Conservation (phyloP, 1,140 invertebrate genomes). For the Scaptodrosophila lebanonensis region DNA sequence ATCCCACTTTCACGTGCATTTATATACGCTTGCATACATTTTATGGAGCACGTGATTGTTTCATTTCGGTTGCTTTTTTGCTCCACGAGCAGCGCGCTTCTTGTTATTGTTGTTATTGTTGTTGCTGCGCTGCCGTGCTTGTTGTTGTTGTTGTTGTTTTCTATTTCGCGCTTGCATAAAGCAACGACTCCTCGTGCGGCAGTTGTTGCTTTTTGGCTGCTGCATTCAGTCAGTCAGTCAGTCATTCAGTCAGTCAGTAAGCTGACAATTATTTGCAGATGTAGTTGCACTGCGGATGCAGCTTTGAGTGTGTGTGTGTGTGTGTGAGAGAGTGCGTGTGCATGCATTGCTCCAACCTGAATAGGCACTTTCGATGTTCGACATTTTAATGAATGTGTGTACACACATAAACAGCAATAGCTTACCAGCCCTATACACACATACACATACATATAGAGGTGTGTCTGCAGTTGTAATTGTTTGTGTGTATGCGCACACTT, state of each 20-base stretch:
- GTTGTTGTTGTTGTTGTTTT: constrained; percentile 23
- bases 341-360: constrained; percentile 70
- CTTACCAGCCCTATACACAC: constrained; percentile 4
- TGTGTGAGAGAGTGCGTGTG: constrained; percentile 45
- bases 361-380: constrained; percentile 74
- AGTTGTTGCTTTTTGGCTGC: constrained; percentile 7
- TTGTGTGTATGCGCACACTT: constrained; percentile 7
- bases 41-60: constrained; percentile 72
- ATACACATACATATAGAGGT: constrained; percentile 5
- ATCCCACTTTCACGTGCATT: constrained; percentile 71
- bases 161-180: background rate
- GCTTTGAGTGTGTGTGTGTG: constrained; percentile 20
- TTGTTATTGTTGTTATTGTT: constrained; percentile 5
- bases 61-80: constrained; percentile 61
- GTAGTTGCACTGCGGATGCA: constrained; percentile 37
- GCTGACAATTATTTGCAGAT: constrained; percentile 75
- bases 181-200: too few species aligned
- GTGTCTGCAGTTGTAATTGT: constrained; percentile 8
- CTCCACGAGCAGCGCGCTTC: constrained; percentile 2
- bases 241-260: constrained; percentile 68
- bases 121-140: background rate
- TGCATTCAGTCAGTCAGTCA: too few species aligned
- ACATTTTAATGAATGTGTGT: constrained; percentile 73
- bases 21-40: constrained; percentile 70
- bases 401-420: constrained; percentile 62